Percentiles rank a stretch among this genome's conserved stretches.
phyloP scores from a whole-genome alignment of 2,113 vertebrate genomes.

The Pipa parva region DNA sequence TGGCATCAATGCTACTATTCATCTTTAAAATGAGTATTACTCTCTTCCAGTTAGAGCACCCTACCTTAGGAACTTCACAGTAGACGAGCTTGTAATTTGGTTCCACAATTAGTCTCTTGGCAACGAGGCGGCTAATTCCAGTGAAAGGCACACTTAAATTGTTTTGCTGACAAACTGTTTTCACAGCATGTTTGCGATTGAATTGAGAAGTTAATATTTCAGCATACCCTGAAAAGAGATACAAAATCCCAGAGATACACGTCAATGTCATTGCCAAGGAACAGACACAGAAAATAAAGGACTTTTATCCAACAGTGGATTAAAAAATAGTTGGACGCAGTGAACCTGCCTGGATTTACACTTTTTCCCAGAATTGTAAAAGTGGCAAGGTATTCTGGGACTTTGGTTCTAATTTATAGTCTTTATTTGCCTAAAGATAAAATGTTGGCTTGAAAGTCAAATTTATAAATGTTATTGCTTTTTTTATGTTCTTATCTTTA shows the following conservation, averaged over 20 bases:
- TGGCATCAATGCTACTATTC: constrained; percentile 14
- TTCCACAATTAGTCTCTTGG: constrained; percentile 53
- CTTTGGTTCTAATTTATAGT: no score
- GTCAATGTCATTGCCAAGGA: no score
- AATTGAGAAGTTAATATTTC: constrained; percentile 40
- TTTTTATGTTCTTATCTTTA: no score
- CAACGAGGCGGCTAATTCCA: constrained; percentile 1
- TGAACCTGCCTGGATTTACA: no score
- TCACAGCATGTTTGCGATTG: constrained; percentile 35
- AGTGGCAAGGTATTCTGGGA: no score
- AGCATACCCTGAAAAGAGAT: neutral
- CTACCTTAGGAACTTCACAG: constrained; percentile 60
- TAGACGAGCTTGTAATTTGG: constrained; percentile 52
- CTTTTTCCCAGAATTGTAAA: no score
- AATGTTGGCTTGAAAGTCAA: no score
- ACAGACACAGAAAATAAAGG: no score
- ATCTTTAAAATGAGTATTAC: constrained; percentile 52
- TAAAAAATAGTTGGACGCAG: no score
- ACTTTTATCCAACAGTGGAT: no score
- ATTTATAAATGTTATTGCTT: no score
- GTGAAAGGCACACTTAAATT: constrained; percentile 26
- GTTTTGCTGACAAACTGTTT: constrained; percentile 44
- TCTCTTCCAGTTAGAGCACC: constrained; percentile 61
- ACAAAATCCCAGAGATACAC: neutral
- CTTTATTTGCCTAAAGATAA: no score